These are phyloP conservation scores for Meriones psammophilus DNA, from an alignment of 2,797 vertebrate species.

Conservation along the genomic window DNA sequence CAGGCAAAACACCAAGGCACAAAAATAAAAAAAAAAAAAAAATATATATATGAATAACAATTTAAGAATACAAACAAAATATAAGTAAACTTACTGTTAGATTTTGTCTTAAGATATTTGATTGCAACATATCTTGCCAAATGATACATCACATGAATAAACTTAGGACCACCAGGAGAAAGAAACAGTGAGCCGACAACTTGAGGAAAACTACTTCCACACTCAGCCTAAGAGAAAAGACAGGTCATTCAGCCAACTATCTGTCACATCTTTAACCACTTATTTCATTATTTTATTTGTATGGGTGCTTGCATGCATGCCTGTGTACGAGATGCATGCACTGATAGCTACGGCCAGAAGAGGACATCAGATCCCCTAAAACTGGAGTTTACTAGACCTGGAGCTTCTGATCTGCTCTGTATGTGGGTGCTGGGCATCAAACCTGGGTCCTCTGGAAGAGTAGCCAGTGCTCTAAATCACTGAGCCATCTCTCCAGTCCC, in stretches of 20 bases:
- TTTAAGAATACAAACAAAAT: constrained; percentile 42
- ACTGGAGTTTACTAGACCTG: neutral
- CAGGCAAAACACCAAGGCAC: too few species aligned
- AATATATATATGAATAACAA: constrained; percentile 1
- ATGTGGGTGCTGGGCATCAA: neutral
- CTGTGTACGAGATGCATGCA: neutral
- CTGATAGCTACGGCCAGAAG: neutral
- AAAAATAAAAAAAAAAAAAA: too few species aligned
- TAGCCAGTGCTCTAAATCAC: neutral
- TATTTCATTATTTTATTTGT: neutral
- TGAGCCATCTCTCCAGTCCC: neutral
- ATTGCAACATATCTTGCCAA: constrained; percentile 91
- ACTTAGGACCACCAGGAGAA: constrained; percentile 91
- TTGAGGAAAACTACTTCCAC: constrained; percentile 85
- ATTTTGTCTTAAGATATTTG: constrained; percentile 89
- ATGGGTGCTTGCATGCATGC: neutral
- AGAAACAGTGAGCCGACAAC: constrained; percentile 91
- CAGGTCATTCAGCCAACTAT: constrained; percentile 42
- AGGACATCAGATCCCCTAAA: neutral
- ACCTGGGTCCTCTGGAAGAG: neutral
- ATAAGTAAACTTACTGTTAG: constrained; percentile 87
- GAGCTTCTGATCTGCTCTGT: neutral
- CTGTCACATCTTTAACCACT: neutral
- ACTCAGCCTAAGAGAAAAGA: constrained; percentile 87
- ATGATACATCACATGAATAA: constrained; percentile 89